Evolutionary conservation across 2,888 invertebrate genomes (phyloP).

Genomic region (Oligia strigilis): DNA sequence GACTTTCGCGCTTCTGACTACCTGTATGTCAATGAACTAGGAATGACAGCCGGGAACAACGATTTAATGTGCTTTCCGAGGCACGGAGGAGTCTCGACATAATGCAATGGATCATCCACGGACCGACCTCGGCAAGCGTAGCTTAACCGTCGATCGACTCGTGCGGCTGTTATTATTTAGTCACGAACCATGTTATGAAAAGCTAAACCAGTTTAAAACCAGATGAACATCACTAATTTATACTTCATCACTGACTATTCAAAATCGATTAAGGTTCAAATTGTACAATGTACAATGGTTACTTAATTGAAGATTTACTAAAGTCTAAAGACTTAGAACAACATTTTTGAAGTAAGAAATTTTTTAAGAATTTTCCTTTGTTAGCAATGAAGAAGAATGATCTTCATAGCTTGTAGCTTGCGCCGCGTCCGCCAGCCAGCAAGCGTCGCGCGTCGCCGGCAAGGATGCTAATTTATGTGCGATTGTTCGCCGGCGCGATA

Average conservation of each 20-base stretch:
- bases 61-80: no score
- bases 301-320: background rate
- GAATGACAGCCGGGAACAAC: no score
- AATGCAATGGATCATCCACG: no score
- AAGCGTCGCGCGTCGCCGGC: slow-evolving; percentile 55
- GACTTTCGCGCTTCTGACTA: no score
- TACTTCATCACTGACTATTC: background rate
- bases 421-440: slow-evolving; percentile 36
- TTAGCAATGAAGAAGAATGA: background rate
- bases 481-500: slow-evolving; percentile 67
- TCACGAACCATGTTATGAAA: background rate
- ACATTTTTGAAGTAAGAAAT: background rate
- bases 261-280: background rate
- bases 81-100: no score
- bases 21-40: no score
- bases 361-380: background rate
- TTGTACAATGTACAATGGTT: background rate
- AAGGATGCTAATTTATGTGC: slow-evolving; percentile 69
- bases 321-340: background rate
- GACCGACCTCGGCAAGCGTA: no score
- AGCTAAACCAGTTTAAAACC: background rate
- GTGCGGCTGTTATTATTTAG: no score
- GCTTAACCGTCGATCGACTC: no score
- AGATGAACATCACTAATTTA: background rate
- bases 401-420: slow-evolving; percentile 42